A percentile compares a stretch with the other conserved stretches of the same genome.
Conservation (phyloP, 1,140 invertebrate genomes). For the Drosophila asahinai region DNA sequence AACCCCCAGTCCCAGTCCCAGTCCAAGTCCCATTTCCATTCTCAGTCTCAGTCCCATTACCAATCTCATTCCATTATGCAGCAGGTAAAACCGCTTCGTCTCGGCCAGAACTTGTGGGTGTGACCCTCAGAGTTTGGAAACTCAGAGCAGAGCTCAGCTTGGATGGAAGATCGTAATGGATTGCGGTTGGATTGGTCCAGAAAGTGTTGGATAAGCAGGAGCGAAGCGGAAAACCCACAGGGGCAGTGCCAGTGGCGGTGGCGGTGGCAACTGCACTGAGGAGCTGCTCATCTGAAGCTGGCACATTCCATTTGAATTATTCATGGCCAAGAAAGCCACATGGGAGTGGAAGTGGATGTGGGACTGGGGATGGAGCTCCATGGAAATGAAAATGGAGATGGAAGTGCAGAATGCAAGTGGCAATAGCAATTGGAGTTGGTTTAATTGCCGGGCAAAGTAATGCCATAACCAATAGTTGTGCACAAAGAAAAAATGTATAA, state of each 20-base stretch:
- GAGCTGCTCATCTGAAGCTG: conserved; percentile 26
- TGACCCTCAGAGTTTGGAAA: conserved; percentile 10
- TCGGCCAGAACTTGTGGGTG: conserved; percentile 42
- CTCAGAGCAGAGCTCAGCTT: neutral
- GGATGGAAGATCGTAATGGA: conserved; percentile 35
- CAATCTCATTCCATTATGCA: conserved; percentile 6
- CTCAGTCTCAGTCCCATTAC: neutral
- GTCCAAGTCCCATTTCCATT: neutral
- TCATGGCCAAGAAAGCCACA: conserved; percentile 37
- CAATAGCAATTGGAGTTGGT: conserved; percentile 26
- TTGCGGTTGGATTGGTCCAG: conserved; percentile 20
- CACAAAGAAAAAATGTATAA: neutral
- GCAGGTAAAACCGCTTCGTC: conserved; percentile 25
- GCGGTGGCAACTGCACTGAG: conserved; percentile 1
- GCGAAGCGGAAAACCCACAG: conserved; percentile 3
- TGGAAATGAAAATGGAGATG: neutral
- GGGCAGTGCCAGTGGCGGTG: neutral
- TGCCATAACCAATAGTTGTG: conserved; percentile 2
- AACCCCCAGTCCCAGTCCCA: neutral
- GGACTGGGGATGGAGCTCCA: neutral
- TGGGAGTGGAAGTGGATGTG: conserved; percentile 15
- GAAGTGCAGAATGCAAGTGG: conserved; percentile 9
- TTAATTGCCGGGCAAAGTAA: conserved; percentile 47
- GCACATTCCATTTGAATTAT: conserved; percentile 50
- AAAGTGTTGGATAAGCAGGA: conserved; percentile 38